Base-by-base conservation (phyloP, 2,888 invertebrate species). In the Osedax fenrisi region DNA sequence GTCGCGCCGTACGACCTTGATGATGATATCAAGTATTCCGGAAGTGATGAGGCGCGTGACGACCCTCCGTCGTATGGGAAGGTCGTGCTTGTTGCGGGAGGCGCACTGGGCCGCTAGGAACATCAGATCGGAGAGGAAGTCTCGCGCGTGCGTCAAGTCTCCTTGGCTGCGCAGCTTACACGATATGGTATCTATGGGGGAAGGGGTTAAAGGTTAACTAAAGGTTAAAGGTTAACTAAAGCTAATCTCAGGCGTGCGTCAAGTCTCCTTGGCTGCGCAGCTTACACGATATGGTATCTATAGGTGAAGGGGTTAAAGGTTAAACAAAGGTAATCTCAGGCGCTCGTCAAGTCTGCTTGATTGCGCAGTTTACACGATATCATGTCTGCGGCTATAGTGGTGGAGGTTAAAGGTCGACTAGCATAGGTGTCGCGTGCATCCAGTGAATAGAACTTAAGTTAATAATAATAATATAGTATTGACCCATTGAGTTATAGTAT, bases 81-180 rank as follows among this genome's bases (percentile, higher is more conserved):
- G 27, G 56, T 77, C 77, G 10, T 75, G 71, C 26, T 59, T 77
- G 62, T 77, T 77, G 22, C 77, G 61, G 1, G 77, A 74, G 41
- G 41, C 41, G 17, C 41, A 41, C 62, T 77, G 77, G 22, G 75
- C 75, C 3, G 77, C 72, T 2, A 77, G 64, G 70, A 75, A 77
- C 59, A 66, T 66, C 25, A 77, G 74, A 61, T 77, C 77, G 5
- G 76, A 41, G 22, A 72, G 64, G 5, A 64, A 27, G 17, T 75
- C 76, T 41, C 17, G 5, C 3, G 62, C 24, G 21, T 26, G 41
- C 2, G 76, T 77, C 73, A 77, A 77, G 62, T 77, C 75, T 1
- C 75, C 76, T 21, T 59, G 24, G 10, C 25, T 23, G 22, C 71
- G 26, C 24, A 77, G 64, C 1, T 25, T 13, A 26, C 66, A 41